Conservation (phyloP, 1,140 invertebrate species). For the Drosophila nannoptera region DNA sequence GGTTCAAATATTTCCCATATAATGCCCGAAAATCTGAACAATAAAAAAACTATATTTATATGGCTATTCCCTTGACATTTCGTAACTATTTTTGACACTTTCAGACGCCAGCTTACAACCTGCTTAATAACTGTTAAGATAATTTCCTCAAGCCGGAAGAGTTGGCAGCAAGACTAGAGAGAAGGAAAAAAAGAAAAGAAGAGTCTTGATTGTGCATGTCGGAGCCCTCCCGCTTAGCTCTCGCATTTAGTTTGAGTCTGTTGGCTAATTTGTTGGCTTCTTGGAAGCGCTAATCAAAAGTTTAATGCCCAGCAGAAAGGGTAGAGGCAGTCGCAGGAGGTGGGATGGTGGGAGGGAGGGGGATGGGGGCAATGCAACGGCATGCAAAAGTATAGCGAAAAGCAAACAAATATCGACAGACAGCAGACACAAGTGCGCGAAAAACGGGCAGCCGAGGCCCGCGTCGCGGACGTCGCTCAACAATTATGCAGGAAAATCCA, state of each 20-base stretch:
- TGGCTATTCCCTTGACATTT: no score
- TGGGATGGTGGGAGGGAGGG: neutral
- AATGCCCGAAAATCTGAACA: no score
- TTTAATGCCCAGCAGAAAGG: constrained; percentile 57
- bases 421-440: constrained; percentile 24
- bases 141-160: constrained; percentile 37
- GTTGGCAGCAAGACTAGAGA: constrained; percentile 31
- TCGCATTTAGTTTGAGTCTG: constrained; percentile 22
- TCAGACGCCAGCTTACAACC: constrained; percentile 1
- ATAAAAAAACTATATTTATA: no score
- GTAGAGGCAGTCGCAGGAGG: neutral
- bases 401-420: constrained; percentile 53
- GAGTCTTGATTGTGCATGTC: constrained; percentile 20
- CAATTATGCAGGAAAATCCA: constrained; percentile 73
- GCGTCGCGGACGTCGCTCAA: constrained; percentile 26
- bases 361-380: constrained; percentile 22
- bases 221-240: neutral
- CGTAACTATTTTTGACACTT: neutral
- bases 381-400: constrained; percentile 48
- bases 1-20: neutral
- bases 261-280: constrained; percentile 59
- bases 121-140: constrained; percentile 49
- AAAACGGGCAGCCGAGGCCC: constrained; percentile 19
- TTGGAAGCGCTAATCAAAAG: constrained; percentile 69
- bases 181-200: constrained; percentile 14